Evolutionary conservation across 2,797 vertebrate species (phyloP), one percentile per base, ranked within the genome.

Genomic region (Champsocephalus gunnari): DNA sequence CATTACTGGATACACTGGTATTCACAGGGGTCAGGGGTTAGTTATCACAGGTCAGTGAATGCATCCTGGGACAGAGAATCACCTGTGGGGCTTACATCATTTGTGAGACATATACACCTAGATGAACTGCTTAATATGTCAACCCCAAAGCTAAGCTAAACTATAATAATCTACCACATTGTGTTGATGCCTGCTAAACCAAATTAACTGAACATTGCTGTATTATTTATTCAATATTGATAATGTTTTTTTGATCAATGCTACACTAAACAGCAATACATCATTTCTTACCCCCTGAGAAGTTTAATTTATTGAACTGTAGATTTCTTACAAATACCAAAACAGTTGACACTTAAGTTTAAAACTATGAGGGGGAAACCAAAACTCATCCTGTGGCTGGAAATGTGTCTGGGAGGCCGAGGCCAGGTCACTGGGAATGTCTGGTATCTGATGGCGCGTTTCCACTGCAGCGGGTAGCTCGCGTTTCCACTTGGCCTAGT

Each of bases 341-440:
- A 47, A 51, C 0, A 13, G 13, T 65, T 64, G 43, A 50, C 2
- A 17, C 10, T 44, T 6, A 21, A 66, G 12, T 55, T 73, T 7
- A 48, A 67, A 80, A 60, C 19, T 66, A 9, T 12, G 49, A 38
- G 10, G 13, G 81, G 75, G 34, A 55, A 28, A 64, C 55, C 58
- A 57, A 54, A 76, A 55, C 49, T 51, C 16, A 48, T 45, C 16
- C 60, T 81, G 41, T 57, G 21, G 16, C 69, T 41, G 75, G 71
- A 84, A 83, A 80, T 49, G 58, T 54, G 66, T 78, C 71, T 43
- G 60, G 49, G 28, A 50, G 78, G 60, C 64, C 24, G 34, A n/a
- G 41, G n/a, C 34, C 69, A 53, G 71, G 77, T 84, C 84, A 82
- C 14, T 4, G 41, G 28, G 34, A 19, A 12, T 21, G 47, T 73